phyloP scores from a whole-genome alignment of 2,888 invertebrate species.

The Lithophane socia region DNA sequence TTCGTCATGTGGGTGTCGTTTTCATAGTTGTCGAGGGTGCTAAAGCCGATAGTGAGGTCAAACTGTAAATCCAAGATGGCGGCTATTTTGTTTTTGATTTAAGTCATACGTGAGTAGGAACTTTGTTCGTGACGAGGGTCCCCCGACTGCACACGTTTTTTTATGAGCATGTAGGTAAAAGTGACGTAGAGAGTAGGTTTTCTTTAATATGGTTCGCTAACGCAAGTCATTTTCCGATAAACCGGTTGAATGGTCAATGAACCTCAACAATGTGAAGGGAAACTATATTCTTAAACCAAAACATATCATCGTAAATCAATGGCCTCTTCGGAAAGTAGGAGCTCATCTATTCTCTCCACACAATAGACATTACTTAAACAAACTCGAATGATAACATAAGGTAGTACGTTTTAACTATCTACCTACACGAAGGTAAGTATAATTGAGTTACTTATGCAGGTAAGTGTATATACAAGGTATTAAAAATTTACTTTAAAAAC shows the following conservation, averaged over 20 bases:
- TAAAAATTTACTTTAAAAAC: too few relatives aligned
- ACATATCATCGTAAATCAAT: conserved; percentile 43
- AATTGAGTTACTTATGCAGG: neutral
- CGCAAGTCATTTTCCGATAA: conserved; percentile 68
- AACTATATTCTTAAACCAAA: conserved; percentile 25
- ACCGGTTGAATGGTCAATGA: conserved; percentile 28
- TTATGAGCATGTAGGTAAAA: too few relatives aligned
- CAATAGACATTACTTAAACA: conserved; percentile 42
- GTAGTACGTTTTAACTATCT: neutral
- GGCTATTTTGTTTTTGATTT: too few relatives aligned
- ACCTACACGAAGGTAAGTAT: neutral
- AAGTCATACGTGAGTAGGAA: too few relatives aligned
- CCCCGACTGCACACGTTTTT: too few relatives aligned
- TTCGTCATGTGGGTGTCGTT: too few relatives aligned
- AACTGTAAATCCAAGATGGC: too few relatives aligned
- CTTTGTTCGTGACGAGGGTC: too few relatives aligned
- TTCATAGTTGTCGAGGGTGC: too few relatives aligned
- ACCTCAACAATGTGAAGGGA: conserved; percentile 6
- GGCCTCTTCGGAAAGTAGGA: conserved; percentile 23
- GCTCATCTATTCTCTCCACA: conserved; percentile 28
- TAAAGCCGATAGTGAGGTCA: too few relatives aligned
- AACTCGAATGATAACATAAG: conserved; percentile 15
- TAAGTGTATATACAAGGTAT: too few relatives aligned
- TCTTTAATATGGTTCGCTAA: neutral
- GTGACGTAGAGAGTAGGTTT: neutral